Evolutionary conservation across 35 echinoderm and acorn worm genomes (phyloP), one percentile per base, ranked within the genome.

Genomic region (Amphiura filiformis): DNA sequence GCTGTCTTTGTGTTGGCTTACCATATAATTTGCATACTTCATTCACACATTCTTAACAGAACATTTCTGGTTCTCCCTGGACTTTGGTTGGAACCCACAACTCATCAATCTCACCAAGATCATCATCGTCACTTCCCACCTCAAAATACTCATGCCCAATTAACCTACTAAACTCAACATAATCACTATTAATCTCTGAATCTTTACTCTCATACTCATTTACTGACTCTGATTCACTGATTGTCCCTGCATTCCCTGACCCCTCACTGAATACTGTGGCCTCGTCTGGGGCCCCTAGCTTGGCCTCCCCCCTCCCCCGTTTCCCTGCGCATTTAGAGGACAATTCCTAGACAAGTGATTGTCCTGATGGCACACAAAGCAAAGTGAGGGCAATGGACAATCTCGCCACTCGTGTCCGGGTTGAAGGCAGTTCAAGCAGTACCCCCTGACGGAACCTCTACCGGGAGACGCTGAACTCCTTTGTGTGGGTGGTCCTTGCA

Each of bases 271-370:
- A 32, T 23, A 57, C 49, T 0, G 76, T 36, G 36, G 76, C 76
- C 79, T 39, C 0, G 34, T 13, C 79, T 81, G 36, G 34, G 79
- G 79, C 30, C 79, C 31, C 34, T 20, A 36, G 79, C 22, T 37
- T 34, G 79, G 79, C 79, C 39, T 17, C 20, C 79, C 20, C n/a
- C n/a, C n/a, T n/a, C n/a, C n/a, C n/a, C 31, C 79, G 79, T 81
- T 81, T 81, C 36, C 79, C 79, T 70, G 61, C 11, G 28, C 26
- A 11, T n/a, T 70, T 3, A 70, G 7, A 15, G 61, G 61, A 20
- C 44, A 52, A 20, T 52, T 20, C 20, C 44, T 52, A 11, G 44
- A 52, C 44, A 7, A 52, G 44, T 52, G 44, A 52, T 52, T 52
- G 20, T 20, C 44, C 44, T 52, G 44, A 52, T 52, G 44, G 20